Base-by-base conservation (phyloP, 1,140 invertebrate species). In the Cyclargus thomasi region DNA sequence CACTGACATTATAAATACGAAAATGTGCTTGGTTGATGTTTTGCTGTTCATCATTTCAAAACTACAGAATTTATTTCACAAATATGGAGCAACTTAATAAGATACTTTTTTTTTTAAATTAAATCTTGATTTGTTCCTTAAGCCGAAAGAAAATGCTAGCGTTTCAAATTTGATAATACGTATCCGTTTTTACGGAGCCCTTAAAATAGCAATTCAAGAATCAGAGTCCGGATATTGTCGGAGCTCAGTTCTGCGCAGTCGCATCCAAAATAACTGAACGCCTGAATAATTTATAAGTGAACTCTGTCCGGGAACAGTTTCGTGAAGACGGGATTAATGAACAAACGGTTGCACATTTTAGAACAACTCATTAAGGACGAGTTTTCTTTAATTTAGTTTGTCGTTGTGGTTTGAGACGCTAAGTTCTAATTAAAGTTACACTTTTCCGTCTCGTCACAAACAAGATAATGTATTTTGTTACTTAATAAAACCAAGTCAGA, bases 261-360 rank as follows among this genome's bases (percentile, higher is more conserved):
- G 62, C 62, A 63, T 57, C 65, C 80, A 83, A 86, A 89, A 89
- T 86, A 89, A 83, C 80, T 85, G 80, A 69, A 79, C 78, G 78
- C 76, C 82, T 89, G 85, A 89, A 89, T 89, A 88, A 88, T 86
- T 88, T 88, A 89, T 89, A 83, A 86, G 83, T 64, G 65, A 77
- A 76, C 79, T 85, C 78, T 83, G 78, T 83, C 79, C 79, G 79
- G 71, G 76, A 78, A 74, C 75, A 74, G 73, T 82, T 80, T 76
- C 75, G 77, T 80, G 76, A 77, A 81, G 75, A 77, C 75, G 59
- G 77, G 80, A 78, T 75, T 77, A 76, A 74, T 74, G 74, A 70
- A 79, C 69, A 72, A 74, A 76, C 69, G 68, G 69, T 72, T 79
- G 75, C 72, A 75, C 72, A 77, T 74, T 75, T 77, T 69, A 71